Base-by-base conservation (phyloP, 2,797 vertebrate genomes). In the Lutjanus argentimaculatus region DNA sequence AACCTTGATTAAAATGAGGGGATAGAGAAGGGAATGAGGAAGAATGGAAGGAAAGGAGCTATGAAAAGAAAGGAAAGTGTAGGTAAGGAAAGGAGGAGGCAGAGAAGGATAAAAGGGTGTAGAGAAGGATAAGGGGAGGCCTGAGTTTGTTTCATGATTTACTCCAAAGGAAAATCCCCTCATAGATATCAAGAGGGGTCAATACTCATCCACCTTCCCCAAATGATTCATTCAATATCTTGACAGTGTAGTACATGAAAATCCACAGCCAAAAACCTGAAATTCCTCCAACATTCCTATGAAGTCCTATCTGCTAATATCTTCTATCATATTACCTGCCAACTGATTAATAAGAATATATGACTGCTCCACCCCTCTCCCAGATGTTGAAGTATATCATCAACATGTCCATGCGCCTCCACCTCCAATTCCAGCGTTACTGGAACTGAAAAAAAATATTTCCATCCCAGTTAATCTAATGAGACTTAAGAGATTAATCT, bases 401-500 rank as follows among this genome's bases (percentile, higher is more conserved):
- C 77, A 71, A 68, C 67, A 66, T 68, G 66, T 71, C 84, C 68
- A 61, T 1, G 1, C 19, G 1, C 67, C 55, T 61, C 52, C 40
- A 67, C 58, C 53, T 75, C 61, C 42, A 51, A 51, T 78, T 87
- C 25, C 66, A 51, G 25, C 69, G 63, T 75, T 85, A 91, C 72
- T 73, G 75, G 83, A 89, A 46, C 45, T 15, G 45, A 46, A 14
- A 46, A 46, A 46, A 13, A 13, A 6, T 14, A 46, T 70, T 30
- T 79, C 70, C 67, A 48, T 66, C 36, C 45, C 53, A 61, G 16
- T 81, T 92, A 84, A 90, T 90, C 86, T 81, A 85, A 89, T 85
- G 74, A 84, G 89, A 91, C 69, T 88, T 68, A 74, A 79, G 83
- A 87, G 74, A 91, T 92, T 79, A 80, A 90, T 92, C 81, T 82